Evolutionary conservation across 1,140 invertebrate genomes (phyloP).

Genomic region (Zaprionus lachaisei): DNA sequence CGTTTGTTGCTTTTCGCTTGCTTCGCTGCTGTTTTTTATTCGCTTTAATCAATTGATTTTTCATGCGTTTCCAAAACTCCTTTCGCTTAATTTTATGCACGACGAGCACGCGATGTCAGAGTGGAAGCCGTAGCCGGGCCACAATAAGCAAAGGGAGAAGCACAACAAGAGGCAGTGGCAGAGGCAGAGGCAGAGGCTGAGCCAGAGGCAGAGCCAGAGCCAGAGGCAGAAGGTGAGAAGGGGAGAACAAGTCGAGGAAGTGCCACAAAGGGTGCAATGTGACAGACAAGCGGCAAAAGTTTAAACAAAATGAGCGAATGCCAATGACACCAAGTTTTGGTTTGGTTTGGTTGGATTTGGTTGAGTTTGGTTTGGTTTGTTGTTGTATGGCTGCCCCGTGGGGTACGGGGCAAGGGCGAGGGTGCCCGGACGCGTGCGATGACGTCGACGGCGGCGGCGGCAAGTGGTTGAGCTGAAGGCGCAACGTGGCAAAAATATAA

Average conservation of each 20-base stretch:
- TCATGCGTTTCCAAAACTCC: slow-evolving; percentile 14
- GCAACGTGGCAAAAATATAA: slow-evolving; percentile 53
- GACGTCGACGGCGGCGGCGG: slow-evolving; percentile 41
- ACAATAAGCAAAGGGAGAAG: background rate
- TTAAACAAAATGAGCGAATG: slow-evolving; percentile 46
- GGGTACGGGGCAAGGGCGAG: background rate
- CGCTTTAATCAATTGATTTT: slow-evolving; percentile 43
- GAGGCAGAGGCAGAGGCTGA: background rate
- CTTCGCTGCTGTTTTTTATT: background rate
- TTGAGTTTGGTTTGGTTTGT: slow-evolving; percentile 6
- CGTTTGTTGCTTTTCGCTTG: background rate
- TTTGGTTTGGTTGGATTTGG: slow-evolving; percentile 10
- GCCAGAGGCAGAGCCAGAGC: background rate
- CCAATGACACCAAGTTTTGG: slow-evolving; percentile 41
- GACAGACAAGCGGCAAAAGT: slow-evolving; percentile 38
- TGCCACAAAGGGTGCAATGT: slow-evolving; percentile 19
- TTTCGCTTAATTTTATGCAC: slow-evolving; percentile 38
- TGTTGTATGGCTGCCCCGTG: slow-evolving; percentile 65
- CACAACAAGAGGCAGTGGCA: background rate
- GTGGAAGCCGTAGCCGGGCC: background rate
- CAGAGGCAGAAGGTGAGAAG: background rate
- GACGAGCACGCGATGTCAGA: slow-evolving; percentile 35
- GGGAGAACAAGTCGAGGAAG: background rate
- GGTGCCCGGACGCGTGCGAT: slow-evolving; percentile 17
- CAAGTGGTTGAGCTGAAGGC: slow-evolving; percentile 76